Evolutionary conservation across 2,797 vertebrate species (phyloP).

Genomic region (Lerista edwardsae): DNA sequence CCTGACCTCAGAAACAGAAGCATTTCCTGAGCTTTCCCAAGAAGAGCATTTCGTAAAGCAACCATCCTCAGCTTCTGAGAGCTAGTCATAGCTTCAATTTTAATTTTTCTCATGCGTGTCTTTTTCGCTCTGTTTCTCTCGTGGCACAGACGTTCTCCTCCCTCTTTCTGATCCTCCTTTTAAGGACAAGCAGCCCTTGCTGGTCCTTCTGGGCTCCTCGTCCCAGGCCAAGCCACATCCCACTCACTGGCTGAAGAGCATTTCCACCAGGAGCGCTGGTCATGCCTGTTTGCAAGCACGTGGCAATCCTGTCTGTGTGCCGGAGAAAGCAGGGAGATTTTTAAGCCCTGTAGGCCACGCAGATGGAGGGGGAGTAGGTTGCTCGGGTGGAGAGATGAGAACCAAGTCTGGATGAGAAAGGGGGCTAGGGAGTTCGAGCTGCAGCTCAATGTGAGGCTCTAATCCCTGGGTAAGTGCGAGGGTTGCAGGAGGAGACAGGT

Average conservation of each 20-base stretch:
- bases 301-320: no score
- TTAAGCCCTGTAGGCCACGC: no score
- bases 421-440: not conserved
- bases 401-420: not conserved
- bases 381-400: not conserved
- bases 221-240: no score
- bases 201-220: no score
- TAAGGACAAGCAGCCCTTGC: not conserved
- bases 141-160: no score
- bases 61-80: not conserved
- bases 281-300: no score
- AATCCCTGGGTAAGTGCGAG: not conserved
- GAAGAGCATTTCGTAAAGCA: not conserved
- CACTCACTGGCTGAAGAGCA: no score
- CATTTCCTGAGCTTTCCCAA: not conserved
- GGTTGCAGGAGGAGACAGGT: not conserved
- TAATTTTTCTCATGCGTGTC: not conserved
- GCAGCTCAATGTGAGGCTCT: no score
- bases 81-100: not conserved
- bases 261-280: no score
- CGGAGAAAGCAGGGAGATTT: no score
- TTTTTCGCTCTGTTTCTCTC: not conserved
- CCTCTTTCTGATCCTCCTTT: not conserved
- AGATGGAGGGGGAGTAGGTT: not conserved
- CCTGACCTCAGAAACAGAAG: not conserved